Evolutionary conservation across 2,113 vertebrate species (phyloP).

Genomic region (Leuciscus idus): DNA sequence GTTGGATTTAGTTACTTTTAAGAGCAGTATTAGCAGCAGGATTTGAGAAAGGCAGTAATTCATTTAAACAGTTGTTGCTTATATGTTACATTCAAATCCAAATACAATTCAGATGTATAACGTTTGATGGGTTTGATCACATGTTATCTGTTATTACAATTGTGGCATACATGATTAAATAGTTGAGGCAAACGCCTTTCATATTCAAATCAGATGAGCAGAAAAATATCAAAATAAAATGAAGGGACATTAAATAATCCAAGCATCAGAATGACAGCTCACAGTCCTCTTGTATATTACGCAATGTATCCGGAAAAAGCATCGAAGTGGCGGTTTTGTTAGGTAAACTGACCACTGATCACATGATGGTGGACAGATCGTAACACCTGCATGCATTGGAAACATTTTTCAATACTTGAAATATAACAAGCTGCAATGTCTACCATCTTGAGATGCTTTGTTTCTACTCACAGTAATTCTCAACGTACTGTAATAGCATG

Average conservation of each 20-base stretch:
- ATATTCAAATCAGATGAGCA: neutral
- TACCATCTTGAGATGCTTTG: slow-evolving; percentile 55
- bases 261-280: neutral
- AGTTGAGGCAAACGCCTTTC: neutral
- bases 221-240: neutral
- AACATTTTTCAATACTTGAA: slow-evolving; percentile 79
- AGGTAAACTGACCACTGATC: neutral
- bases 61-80: neutral
- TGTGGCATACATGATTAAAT: slow-evolving; percentile 4
- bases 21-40: slow-evolving; percentile 24
- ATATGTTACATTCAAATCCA: neutral
- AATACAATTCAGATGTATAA: neutral
- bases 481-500: slow-evolving; percentile 15
- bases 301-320: neutral
- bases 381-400: slow-evolving; percentile 65
- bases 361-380: neutral
- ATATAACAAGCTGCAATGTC: slow-evolving; percentile 69
- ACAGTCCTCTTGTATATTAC: neutral
- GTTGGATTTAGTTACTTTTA: slow-evolving; percentile 19
- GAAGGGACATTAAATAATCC: neutral
- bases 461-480: slow-evolving; percentile 48
- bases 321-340: neutral
- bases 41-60: slow-evolving; percentile 14
- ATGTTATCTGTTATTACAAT: neutral
- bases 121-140: neutral